These are phyloP conservation scores for Ginglymostoma cirratum DNA, from an alignment of 2,113 vertebrate genomes.

Conservation along the genomic window DNA sequence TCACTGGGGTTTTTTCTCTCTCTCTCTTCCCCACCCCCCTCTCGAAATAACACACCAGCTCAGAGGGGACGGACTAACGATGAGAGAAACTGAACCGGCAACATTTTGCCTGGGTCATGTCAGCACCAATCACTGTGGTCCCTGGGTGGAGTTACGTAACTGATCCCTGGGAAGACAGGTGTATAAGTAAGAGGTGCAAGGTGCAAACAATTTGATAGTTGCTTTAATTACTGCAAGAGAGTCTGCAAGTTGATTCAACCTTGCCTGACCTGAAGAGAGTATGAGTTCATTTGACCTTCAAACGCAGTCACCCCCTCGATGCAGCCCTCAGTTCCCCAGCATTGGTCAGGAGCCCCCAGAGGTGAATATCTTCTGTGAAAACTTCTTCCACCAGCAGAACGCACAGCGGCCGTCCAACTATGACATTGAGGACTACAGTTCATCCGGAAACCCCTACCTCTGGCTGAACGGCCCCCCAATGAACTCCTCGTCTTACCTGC, in stretches of 20 bases:
- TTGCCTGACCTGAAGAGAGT: slow-evolving; percentile 45
- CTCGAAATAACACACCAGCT: neutral
- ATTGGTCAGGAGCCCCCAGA: slow-evolving; percentile 92
- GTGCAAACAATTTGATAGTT: slow-evolving; percentile 55
- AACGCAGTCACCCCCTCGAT: slow-evolving; percentile 76
- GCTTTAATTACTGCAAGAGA: slow-evolving; percentile 46
- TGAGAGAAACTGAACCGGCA: neutral
- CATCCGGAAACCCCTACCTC: slow-evolving; percentile 81
- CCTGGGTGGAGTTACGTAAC: slow-evolving; percentile 54
- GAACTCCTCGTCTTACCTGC: slow-evolving; percentile 72
- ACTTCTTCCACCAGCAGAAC: slow-evolving; percentile 84
- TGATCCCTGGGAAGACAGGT: slow-evolving; percentile 51
- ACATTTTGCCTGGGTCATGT: neutral
- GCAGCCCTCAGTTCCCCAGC: slow-evolving; percentile 91
- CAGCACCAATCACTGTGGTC: slow-evolving; percentile 53
- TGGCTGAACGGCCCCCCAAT: slow-evolving; percentile 88
- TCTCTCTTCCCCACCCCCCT: neutral
- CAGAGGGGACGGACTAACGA: neutral
- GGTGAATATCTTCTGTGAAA: slow-evolving; percentile 87
- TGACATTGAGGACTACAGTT: slow-evolving; percentile 73
- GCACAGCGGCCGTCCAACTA: slow-evolving; percentile 80
- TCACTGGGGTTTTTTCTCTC: neutral
- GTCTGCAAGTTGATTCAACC: slow-evolving; percentile 45
- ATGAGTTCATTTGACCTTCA: slow-evolving; percentile 90
- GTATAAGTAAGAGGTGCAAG: slow-evolving; percentile 59